These are phyloP conservation scores for Apis laboriosa DNA, from an alignment of 1,140 invertebrate species.

Conservation along the genomic window DNA sequence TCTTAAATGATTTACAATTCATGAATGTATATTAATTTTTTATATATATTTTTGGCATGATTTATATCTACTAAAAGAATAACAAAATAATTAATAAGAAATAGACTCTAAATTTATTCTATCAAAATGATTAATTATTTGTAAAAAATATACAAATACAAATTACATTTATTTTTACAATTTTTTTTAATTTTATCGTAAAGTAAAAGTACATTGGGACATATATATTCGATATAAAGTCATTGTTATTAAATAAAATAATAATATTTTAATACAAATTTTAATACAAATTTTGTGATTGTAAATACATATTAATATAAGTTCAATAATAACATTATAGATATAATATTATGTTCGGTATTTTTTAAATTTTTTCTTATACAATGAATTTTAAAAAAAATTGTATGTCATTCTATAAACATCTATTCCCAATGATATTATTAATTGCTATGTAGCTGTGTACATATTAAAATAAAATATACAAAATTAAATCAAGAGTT, in stretches of 20 bases:
- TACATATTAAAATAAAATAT: neutral
- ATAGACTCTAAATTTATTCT: neutral
- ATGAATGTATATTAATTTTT: neutral
- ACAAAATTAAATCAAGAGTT: neutral
- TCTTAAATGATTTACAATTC: neutral
- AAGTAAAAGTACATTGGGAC: neutral
- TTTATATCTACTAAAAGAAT: neutral
- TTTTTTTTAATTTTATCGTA: neutral
- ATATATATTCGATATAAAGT: neutral
- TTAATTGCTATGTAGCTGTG: neutral
- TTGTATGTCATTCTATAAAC: neutral
- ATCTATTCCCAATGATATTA: neutral
- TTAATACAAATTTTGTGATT: neutral
- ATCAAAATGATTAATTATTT: neutral
- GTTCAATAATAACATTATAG: neutral
- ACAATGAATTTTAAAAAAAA: neutral
- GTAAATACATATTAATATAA: neutral
- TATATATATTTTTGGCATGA: neutral
- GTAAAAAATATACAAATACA: neutral
- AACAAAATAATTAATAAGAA: neutral
- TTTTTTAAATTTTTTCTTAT: neutral
- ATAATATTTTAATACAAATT: too few species aligned
- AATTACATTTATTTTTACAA: neutral
- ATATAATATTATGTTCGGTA: neutral
- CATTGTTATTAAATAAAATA: slow-evolving; percentile 2